phyloP scores from a whole-genome alignment of 2,113 vertebrate species.

The Anoplopoma fimbria region DNA sequence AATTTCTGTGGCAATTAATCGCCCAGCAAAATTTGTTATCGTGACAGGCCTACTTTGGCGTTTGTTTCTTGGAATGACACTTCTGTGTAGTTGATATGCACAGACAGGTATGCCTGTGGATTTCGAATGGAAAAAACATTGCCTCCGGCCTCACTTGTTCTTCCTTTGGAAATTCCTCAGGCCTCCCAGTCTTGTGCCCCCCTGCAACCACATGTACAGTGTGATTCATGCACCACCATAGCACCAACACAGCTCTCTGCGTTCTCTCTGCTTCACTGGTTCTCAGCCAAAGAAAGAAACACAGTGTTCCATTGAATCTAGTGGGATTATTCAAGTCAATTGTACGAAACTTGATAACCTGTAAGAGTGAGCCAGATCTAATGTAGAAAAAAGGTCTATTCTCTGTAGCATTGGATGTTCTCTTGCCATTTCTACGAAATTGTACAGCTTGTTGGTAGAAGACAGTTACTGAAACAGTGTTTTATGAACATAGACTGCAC shows the following conservation, averaged over 20 bases:
- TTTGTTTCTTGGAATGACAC: constrained; percentile 42
- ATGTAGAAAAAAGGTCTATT: not conserved
- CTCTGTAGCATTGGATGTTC: not conserved
- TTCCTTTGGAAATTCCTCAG: constrained; percentile 80
- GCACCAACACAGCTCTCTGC: constrained; percentile 41
- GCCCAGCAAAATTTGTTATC: too few species aligned
- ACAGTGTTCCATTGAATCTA: not conserved
- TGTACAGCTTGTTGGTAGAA: not conserved
- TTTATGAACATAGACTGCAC: not conserved
- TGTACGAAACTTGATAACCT: not conserved
- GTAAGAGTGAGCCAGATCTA: not conserved
- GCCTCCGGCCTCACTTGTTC: constrained; percentile 77
- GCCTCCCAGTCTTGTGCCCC: constrained; percentile 39
- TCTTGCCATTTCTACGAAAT: not conserved
- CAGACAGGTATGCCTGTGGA: constrained; percentile 68
- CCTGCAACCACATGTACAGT: constrained; percentile 50
- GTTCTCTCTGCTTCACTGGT: constrained; percentile 33
- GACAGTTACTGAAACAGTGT: not conserved
- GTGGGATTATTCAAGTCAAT: not conserved
- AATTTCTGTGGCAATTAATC: too few species aligned
- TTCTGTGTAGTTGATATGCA: constrained; percentile 61
- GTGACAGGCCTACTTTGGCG: too few species aligned
- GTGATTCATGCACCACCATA: constrained; percentile 47
- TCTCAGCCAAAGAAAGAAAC: not conserved
- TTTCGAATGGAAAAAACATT: constrained; percentile 68